Percentiles rank a stretch among this genome's conserved stretches.
Evolutionary conservation across 2,797 vertebrate genomes (phyloP).

Genomic region (Gephyroberyx darwinii): DNA sequence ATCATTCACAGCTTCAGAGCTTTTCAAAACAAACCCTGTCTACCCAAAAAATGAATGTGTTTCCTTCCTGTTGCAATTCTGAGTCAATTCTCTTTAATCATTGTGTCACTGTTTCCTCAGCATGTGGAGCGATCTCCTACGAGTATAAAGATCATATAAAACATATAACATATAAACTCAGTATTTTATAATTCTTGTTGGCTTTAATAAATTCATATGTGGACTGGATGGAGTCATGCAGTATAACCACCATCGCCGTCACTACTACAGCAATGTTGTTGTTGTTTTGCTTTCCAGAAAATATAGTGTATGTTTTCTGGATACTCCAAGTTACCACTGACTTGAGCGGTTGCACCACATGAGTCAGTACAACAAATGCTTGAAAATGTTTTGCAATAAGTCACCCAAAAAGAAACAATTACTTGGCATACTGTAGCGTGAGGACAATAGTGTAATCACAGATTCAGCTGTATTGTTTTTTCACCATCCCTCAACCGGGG

Average conservation of each 20-base stretch:
- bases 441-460: conserved; percentile 45
- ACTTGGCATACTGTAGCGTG: background rate
- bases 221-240: background rate
- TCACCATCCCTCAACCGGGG: conserved; percentile 16
- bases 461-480: conserved; percentile 25
- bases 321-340: background rate
- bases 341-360: background rate
- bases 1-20: too few species aligned
- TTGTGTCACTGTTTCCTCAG: background rate
- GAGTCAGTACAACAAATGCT: conserved; percentile 4
- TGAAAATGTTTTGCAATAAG: conserved; percentile 7
- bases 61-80: too few species aligned
- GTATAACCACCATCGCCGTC: background rate
- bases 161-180: too few species aligned
- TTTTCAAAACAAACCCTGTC: too few species aligned
- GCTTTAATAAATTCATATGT: conserved; percentile 9
- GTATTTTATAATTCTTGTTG: background rate
- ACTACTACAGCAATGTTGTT: background rate
- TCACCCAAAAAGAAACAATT: background rate
- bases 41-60: too few species aligned
- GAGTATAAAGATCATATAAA: conserved; percentile 28
- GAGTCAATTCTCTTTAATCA: too few species aligned
- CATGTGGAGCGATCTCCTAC: conserved; percentile 25
- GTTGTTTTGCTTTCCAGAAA: conserved; percentile 17
- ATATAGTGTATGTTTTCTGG: background rate